Evolutionary conservation across 2,113 vertebrate species (phyloP), one percentile per base, ranked within the genome.

Genomic region (Penelope pileata): DNA sequence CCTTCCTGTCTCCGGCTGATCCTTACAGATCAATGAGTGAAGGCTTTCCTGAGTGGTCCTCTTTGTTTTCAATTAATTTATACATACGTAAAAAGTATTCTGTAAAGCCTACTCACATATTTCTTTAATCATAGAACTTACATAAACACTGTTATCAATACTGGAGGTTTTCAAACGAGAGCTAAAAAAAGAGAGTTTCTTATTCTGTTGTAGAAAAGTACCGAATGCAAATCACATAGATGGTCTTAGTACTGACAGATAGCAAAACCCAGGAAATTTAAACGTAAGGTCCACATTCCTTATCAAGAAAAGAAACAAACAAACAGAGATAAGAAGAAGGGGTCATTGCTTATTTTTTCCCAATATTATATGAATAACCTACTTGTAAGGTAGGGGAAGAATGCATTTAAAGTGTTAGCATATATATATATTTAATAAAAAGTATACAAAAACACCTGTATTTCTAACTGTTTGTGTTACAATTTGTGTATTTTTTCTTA

Each of bases 71-170:
- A 90, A 91, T 86, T 83, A 23, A 87, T 96, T 78, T 90, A 76
- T 84, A 93, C 51, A 6, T 85, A 75, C 81, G 66, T 83, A 12
- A 18, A 85, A 96, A 90, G 64, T 75, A 77, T 26, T 91, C 60
- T 91, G 78, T 83, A 95, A 97, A 97, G 88, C 47, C 42, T 90
- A 69, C 14, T 26, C 16, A 51, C 62, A 86, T 92, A 34, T 97
- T 97, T 96, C 45, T 95, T 96, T 97, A 86, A 92, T 95, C 94
- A 94, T 30, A 62, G n/a, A 53, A 88, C 48, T 66, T 79, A 87
- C 74, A 94, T 86, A 95, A 96, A 96, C 92, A 17, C 68, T 92
- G 73, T 87, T 90, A 80, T 66, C 68, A 79, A 86, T 91, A 86
- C 29, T 30, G 40, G 62, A 94, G 38, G 67, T 93, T 90, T 96